These are phyloP conservation scores for Oasisia sp. DNA, from an alignment of 2,888 invertebrate genomes.

Conservation along the genomic window DNA sequence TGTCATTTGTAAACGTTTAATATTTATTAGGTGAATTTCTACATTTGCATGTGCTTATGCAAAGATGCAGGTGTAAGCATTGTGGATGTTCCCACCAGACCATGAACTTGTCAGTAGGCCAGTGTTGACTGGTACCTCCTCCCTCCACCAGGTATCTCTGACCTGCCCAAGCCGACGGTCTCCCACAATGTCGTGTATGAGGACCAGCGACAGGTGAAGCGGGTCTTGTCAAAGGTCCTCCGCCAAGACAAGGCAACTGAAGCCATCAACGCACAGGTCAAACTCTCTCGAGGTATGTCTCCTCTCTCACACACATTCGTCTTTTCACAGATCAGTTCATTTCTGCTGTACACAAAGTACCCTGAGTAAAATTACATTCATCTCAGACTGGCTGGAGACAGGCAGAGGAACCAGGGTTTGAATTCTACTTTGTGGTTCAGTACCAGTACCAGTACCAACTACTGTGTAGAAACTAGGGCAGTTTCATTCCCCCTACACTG, in stretches of 20 bases:
- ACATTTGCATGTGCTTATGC: background rate
- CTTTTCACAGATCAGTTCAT: too few species aligned
- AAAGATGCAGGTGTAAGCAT: background rate
- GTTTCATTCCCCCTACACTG: too few species aligned
- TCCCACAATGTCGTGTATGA: conserved; percentile 40
- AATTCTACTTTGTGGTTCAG: too few species aligned
- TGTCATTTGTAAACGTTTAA: background rate
- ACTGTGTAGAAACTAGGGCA: too few species aligned
- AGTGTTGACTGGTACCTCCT: background rate
- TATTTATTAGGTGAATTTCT: too few species aligned
- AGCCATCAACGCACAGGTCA: conserved; percentile 23
- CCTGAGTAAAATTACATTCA: too few species aligned
- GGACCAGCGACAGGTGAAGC: conserved; percentile 37
- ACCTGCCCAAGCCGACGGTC: conserved; percentile 33
- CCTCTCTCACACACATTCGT: background rate
- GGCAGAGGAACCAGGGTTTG: too few species aligned
- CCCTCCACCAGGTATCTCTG: conserved; percentile 33
- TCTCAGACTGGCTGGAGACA: too few species aligned
- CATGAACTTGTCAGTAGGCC: background rate
- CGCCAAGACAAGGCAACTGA: conserved; percentile 34
- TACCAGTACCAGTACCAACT: too few species aligned
- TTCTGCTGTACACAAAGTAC: too few species aligned
- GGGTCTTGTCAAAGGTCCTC: conserved; percentile 35
- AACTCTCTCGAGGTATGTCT: background rate
- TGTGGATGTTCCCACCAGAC: background rate